Percentiles rank a stretch among this genome's conserved stretches.
Conservation (phyloP, 2,888 invertebrate species). For the Limnephilus auricula region DNA sequence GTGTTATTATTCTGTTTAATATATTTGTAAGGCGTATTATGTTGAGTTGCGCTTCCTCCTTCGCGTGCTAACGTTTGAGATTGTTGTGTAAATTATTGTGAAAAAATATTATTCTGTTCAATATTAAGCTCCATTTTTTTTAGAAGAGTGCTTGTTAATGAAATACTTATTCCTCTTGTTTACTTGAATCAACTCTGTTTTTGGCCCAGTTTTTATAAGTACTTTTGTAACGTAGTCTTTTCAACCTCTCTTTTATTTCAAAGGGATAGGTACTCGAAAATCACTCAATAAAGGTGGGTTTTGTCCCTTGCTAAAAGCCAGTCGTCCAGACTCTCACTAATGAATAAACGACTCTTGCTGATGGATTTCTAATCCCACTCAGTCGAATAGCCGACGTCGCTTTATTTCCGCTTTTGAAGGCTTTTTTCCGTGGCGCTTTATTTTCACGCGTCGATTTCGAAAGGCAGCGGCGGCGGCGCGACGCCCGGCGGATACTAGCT, state of each 20-base stretch:
- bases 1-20: no score
- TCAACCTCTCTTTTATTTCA: background rate
- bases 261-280: background rate
- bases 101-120: background rate
- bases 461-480: background rate
- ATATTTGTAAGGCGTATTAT: no score
- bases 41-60: no score
- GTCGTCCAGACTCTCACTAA: background rate
- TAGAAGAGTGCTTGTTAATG: background rate
- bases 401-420: slow-evolving; percentile 6
- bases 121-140: no score
- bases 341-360: slow-evolving; percentile 5
- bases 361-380: slow-evolving; percentile 19
- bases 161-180: background rate
- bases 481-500: slow-evolving; percentile 2
- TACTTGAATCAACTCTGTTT: background rate
- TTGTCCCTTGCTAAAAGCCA: background rate
- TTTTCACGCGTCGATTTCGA: slow-evolving; percentile 18
- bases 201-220: background rate
- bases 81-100: no score
- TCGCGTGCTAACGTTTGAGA: no score
- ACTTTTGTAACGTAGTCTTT: background rate
- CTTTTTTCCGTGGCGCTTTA: background rate
- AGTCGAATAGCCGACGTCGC: slow-evolving; percentile 11
- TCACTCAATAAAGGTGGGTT: background rate